Evolutionary conservation across 2,888 invertebrate species (phyloP).

Genomic region (Phortica magna): DNA sequence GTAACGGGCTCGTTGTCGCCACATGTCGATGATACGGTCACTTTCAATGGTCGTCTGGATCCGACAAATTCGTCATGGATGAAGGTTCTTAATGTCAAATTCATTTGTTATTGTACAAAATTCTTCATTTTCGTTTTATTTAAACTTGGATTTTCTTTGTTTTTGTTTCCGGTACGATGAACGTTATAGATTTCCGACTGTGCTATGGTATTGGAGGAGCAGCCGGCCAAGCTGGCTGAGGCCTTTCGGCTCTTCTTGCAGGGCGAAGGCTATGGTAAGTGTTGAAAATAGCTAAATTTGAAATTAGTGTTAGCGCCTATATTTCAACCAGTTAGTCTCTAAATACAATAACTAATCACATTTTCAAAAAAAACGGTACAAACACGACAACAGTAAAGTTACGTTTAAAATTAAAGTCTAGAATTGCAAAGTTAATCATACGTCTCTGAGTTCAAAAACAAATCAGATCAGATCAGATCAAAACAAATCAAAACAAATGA

Average conservation of each 20-base stretch:
- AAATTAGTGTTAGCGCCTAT: slow-evolving; percentile 2
- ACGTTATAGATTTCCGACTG: slow-evolving; percentile 92
- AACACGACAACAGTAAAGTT: neutral
- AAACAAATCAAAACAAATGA: neutral
- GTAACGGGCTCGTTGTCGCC: slow-evolving; percentile 96
- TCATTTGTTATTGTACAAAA: neutral
- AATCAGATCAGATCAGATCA: slow-evolving; percentile 47
- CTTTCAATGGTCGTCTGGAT: slow-evolving; percentile 96
- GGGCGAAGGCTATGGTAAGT: slow-evolving; percentile 99
- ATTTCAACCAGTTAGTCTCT: slow-evolving; percentile 52
- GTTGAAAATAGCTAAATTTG: slow-evolving; percentile 67
- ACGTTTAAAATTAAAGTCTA: neutral
- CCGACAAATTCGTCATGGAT: slow-evolving; percentile 98
- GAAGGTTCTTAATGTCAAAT: slow-evolving; percentile 84
- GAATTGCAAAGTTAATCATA: neutral
- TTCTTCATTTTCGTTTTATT: neutral
- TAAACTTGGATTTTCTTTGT: neutral
- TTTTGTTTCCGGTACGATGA: neutral
- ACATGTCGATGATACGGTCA: slow-evolving; percentile 96
- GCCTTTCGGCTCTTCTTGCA: slow-evolving; percentile 98
- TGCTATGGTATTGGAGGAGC: slow-evolving; percentile 98
- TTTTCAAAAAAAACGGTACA: slow-evolving; percentile 31
- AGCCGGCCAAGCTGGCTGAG: slow-evolving; percentile 97
- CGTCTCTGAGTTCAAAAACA: slow-evolving; percentile 7
- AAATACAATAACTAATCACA: slow-evolving; percentile 51